A percentile compares a stretch with the other conserved stretches of the same genome.
Evolutionary conservation across 1,140 invertebrate genomes (phyloP).

Genomic region (Ceratosolen fusciceps): DNA sequence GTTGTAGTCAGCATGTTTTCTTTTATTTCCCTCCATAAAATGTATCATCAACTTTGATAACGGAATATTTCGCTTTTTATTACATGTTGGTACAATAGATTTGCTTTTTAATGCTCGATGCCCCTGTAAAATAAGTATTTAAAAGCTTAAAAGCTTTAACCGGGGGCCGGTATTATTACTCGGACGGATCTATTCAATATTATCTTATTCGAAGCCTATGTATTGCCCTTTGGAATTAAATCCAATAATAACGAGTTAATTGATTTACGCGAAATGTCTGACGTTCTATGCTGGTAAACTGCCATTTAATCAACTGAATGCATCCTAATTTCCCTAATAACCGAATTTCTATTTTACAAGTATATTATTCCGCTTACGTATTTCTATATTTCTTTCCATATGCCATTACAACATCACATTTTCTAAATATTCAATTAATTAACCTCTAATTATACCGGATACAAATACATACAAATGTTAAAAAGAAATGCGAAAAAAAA

Average conservation of each 20-base stretch:
- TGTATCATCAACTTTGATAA: background rate
- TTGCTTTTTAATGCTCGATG: background rate
- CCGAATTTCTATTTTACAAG: too few species aligned
- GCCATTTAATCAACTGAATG: background rate
- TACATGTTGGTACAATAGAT: background rate
- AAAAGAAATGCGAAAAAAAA: too few species aligned
- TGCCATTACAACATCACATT: too few species aligned
- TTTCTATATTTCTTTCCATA: too few species aligned
- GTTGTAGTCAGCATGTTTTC: background rate
- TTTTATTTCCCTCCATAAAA: background rate
- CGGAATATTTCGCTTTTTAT: background rate
- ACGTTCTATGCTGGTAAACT: background rate
- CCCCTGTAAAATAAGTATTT: background rate
- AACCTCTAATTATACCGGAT: too few species aligned
- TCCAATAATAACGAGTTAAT: background rate
- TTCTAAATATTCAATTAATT: too few species aligned
- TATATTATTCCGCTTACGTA: too few species aligned
- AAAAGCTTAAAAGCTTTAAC: background rate
- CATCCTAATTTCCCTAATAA: too few species aligned
- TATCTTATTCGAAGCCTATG: too few species aligned
- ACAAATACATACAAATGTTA: too few species aligned
- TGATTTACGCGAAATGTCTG: background rate
- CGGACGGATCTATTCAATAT: background rate
- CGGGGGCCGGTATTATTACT: too few species aligned
- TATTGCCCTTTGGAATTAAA: background rate